Evolutionary conservation across 2,113 vertebrate species (phyloP).

Genomic region (Irena cyanogastra): DNA sequence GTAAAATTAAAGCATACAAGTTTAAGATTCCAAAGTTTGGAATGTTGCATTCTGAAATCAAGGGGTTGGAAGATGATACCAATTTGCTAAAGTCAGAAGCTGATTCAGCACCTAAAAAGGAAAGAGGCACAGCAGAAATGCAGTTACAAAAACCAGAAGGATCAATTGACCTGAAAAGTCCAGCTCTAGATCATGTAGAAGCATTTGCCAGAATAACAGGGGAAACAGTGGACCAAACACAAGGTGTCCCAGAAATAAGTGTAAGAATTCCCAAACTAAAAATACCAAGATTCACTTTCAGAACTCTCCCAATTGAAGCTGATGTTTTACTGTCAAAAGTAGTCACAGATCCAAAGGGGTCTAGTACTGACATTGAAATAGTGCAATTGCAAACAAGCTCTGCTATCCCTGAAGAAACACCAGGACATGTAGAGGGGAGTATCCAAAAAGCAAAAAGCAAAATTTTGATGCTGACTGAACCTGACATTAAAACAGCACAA

Average conservation of each 20-base stretch:
- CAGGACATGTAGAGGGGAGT: not conserved
- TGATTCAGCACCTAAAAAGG: not conserved
- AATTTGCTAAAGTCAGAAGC: not conserved
- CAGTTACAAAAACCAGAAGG: not conserved
- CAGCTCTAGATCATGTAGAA: not conserved
- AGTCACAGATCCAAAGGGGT: not conserved
- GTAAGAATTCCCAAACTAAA: constrained; percentile 67
- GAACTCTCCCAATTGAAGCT: not conserved
- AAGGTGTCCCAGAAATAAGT: constrained; percentile 24
- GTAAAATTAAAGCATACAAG: constrained; percentile 40
- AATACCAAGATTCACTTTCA: constrained; percentile 64
- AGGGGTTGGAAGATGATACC: not conserved
- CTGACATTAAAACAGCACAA: constrained; percentile 55
- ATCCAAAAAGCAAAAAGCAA: constrained; percentile 43
- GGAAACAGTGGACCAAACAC: not conserved
- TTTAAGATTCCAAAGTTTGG: constrained; percentile 51
- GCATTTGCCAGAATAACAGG: not conserved
- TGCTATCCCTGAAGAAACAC: not conserved
- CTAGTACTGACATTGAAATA: not conserved
- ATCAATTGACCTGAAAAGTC: not conserved
- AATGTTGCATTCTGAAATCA: constrained; percentile 28
- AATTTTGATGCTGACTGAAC: constrained; percentile 10
- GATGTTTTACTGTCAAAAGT: constrained; percentile 53
- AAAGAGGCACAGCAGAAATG: not conserved
- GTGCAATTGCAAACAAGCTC: not conserved